Evolutionary conservation across 2,113 vertebrate genomes (phyloP), one percentile per base, ranked within the genome.

Genomic region (Sinocyclocheilus grahami): DNA sequence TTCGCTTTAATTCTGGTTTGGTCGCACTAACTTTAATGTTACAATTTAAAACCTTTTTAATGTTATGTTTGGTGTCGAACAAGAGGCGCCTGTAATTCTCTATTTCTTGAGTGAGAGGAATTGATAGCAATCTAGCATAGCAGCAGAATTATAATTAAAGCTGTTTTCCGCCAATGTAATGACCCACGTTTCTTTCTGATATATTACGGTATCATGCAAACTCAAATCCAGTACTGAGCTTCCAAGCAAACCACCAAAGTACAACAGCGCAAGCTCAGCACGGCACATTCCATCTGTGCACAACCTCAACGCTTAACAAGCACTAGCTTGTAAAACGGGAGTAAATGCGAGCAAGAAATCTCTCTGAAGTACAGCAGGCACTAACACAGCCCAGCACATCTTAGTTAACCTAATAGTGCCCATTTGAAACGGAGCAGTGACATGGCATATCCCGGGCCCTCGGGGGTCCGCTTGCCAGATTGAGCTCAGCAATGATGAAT

Each of bases 401-500:
- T 18, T n/a, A 77, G 58, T 5, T 53, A 71, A 48, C 48, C 58
- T 78, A 51, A 46, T 14, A 58, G 27, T 60, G 58, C 37, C 75
- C 75, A 55, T 20, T 78, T 14, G 48, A 78, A 14, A 78, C 4
- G 16, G 24, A 69, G 80, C 18, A 53, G 46, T 82, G 80, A 53
- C 80, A 33, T 53, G 22, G 46, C 53, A 55, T 55, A 37, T 87
- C 24, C 71, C 8, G 14, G 16, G 53, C 58, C 78, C 62, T 53
- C 16, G 2, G 60, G 75, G 60, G 27, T 37, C 87, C 77, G 33
- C 77, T 90, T 85, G 86, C 75, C 84, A 82, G 86, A 86, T 16
- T 87, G 87, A 86, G 53, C 78, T 85, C 48, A 90, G 86, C 88
- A 91, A 71, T 60, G 71, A 88, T 81, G 87, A 87, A 83, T 90